These are phyloP conservation scores for Macrobrachium rosenbergii DNA, from an alignment of 1,140 invertebrate species.

Conservation along the genomic window DNA sequence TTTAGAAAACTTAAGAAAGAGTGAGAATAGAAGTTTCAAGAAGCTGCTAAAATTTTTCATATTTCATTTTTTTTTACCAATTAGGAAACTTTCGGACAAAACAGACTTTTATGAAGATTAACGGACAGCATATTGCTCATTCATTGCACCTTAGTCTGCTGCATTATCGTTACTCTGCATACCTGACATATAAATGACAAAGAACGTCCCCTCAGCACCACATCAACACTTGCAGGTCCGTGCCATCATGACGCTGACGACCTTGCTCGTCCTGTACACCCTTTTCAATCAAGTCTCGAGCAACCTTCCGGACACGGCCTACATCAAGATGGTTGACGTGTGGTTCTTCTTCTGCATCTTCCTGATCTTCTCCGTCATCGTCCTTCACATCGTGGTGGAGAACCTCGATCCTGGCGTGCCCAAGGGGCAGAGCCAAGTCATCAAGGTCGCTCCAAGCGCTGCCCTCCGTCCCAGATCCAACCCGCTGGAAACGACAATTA, in stretches of 20 bases:
- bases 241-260: constrained; percentile 33
- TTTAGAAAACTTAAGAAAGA: too few species aligned
- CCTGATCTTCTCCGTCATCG: constrained; percentile 23
- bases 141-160: too few species aligned
- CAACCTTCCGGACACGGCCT: constrained; percentile 5
- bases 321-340: constrained; percentile 35
- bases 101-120: too few species aligned
- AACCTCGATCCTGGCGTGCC: background rate
- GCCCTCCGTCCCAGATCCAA: background rate
- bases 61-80: too few species aligned
- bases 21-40: too few species aligned
- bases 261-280: constrained; percentile 19
- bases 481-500: too few species aligned
- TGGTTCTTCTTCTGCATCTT: constrained; percentile 29
- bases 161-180: too few species aligned
- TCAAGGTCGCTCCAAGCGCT: background rate
- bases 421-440: background rate
- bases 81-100: too few species aligned
- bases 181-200: background rate
- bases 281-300: constrained; percentile 23
- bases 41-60: too few species aligned
- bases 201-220: background rate
- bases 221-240: background rate
- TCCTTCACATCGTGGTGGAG: constrained; percentile 2
- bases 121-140: too few species aligned